phyloP scores from a whole-genome alignment of 1,140 invertebrate genomes.

The Scylla paramamosain region DNA sequence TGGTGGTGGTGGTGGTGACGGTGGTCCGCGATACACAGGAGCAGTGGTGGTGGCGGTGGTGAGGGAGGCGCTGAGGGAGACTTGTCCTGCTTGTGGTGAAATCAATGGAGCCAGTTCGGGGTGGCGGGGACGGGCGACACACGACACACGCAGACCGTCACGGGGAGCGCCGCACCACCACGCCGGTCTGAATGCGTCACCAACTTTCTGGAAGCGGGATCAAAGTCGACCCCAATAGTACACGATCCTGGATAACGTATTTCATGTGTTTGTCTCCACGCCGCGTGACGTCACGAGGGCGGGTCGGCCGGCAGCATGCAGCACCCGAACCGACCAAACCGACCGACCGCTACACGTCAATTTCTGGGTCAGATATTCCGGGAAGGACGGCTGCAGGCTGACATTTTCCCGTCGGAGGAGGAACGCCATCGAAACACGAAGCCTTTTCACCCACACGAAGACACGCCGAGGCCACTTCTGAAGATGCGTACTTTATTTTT shows the following conservation, averaged over 20 bases:
- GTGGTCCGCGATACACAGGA: no score
- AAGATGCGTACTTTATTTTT: neutral
- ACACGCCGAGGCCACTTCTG: neutral
- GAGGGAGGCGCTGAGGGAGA: neutral
- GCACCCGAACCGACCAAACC: neutral
- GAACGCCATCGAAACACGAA: neutral
- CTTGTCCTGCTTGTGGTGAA: constrained; percentile 7
- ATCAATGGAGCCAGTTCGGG: neutral
- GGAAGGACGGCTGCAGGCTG: constrained; percentile 16
- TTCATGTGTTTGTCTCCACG: neutral
- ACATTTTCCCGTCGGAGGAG: neutral
- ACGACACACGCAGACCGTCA: neutral
- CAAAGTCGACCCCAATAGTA: neutral
- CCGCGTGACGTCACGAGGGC: neutral
- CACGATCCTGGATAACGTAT: neutral
- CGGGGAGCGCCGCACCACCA: neutral
- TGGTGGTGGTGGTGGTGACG: no score
- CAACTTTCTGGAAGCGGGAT: neutral
- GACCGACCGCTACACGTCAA: neutral
- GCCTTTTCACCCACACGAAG: neutral
- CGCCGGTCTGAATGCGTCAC: neutral
- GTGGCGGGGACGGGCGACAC: constrained; percentile 1
- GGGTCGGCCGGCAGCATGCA: neutral
- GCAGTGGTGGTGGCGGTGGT: neutral
- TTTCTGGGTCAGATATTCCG: neutral